Percentiles rank a stretch among this genome's conserved stretches.
Conservation (phyloP, 1,140 invertebrate genomes). For the Hypothenemus hampei region DNA sequence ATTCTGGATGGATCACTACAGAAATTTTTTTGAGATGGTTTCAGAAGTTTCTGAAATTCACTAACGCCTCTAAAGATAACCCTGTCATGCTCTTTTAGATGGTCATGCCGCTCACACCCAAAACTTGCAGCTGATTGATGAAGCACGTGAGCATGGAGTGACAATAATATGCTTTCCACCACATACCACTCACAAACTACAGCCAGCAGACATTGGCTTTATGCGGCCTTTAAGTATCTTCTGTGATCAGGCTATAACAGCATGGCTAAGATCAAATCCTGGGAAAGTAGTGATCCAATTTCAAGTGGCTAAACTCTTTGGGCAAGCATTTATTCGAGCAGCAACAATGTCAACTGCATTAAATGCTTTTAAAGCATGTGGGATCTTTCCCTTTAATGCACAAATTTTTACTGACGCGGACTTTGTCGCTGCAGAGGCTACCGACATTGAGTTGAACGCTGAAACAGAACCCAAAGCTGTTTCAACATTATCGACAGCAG, state of each 20-base stretch:
- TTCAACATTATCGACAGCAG: slow-evolving; percentile 31
- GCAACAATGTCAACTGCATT: slow-evolving; percentile 3
- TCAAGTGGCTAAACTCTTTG: slow-evolving; percentile 7
- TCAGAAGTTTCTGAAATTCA: slow-evolving; percentile 43
- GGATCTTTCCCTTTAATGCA: slow-evolving; percentile 32
- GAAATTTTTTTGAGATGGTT: slow-evolving; percentile 33
- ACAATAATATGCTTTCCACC: slow-evolving; percentile 42
- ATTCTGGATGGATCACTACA: slow-evolving; percentile 14
- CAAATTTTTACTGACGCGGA: slow-evolving; percentile 30
- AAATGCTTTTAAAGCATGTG: slow-evolving; percentile 25
- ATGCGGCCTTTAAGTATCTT: slow-evolving; percentile 41
- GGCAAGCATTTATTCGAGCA: slow-evolving; percentile 5
- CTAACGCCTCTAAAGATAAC: slow-evolving; percentile 34
- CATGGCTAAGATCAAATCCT: slow-evolving; percentile 6
- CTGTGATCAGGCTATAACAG: slow-evolving; percentile 15
- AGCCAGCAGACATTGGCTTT: slow-evolving; percentile 43
- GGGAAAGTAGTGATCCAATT: slow-evolving; percentile 3
- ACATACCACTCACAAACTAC: slow-evolving; percentile 42
- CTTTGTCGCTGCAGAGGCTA: slow-evolving; percentile 17
- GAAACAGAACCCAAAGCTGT: slow-evolving; percentile 10
- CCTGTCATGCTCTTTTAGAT: slow-evolving; percentile 45
- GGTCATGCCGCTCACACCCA: slow-evolving; percentile 45
- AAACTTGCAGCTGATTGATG: slow-evolving; percentile 21
- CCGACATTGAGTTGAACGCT: slow-evolving; percentile 7
- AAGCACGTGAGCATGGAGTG: slow-evolving; percentile 40